Conservation (phyloP, 2,888 invertebrate genomes). For the Crocallis elinguaria region DNA sequence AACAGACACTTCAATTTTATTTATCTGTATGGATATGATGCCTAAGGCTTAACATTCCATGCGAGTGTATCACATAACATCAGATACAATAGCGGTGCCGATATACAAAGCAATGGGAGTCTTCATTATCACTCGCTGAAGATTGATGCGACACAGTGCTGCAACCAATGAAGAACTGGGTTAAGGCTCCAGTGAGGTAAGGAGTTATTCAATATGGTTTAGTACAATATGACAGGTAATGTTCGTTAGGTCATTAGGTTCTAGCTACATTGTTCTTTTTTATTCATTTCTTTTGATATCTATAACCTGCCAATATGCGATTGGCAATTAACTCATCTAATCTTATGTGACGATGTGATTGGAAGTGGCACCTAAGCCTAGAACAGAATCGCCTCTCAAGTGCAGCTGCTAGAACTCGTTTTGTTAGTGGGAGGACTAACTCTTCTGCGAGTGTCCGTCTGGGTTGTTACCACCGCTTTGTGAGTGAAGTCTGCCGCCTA, state of each 20-base stretch:
- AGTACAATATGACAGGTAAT: conserved; percentile 52
- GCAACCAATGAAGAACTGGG: conserved; percentile 65
- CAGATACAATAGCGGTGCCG: conserved; percentile 71
- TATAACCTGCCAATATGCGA: no score
- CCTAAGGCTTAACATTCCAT: neutral
- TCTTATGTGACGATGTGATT: no score
- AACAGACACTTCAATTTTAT: no score
- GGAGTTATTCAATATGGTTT: conserved; percentile 41
- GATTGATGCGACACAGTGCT: conserved; percentile 73
- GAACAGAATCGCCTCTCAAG: no score
- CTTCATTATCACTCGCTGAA: conserved; percentile 65
- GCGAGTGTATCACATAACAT: conserved; percentile 56
- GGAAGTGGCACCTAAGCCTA: no score
- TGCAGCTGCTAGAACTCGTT: no score
- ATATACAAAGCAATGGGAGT: conserved; percentile 67
- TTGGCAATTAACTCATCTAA: no score
- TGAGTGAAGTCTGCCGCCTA: no score
- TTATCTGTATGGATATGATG: conserved; percentile 9
- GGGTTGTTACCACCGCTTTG: no score
- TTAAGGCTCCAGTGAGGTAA: conserved; percentile 52
- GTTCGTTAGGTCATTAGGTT: conserved; percentile 8
- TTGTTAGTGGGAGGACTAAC: no score
- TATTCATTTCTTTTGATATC: neutral
- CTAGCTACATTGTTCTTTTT: neutral
- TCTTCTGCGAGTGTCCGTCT: no score